Percentiles rank a stretch among this genome's conserved stretches.
Conservation (phyloP, 2,888 invertebrate genomes). For the Torymus aiolomorphi region DNA sequence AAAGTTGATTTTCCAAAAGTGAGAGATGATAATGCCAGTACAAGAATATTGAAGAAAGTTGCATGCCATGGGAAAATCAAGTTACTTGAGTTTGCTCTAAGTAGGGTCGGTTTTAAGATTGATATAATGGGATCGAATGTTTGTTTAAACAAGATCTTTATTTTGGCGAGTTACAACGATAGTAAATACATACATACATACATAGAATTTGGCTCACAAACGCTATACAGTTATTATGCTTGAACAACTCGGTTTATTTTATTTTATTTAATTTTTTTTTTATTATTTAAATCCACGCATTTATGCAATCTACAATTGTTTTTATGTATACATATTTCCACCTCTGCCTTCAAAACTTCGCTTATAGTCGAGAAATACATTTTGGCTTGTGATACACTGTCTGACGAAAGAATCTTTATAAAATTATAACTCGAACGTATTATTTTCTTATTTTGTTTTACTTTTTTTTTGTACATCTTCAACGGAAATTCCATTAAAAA, state of each 20-base stretch:
- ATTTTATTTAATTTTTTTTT: slow-evolving; percentile 22
- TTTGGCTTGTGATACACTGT: not conserved
- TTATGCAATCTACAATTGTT: slow-evolving; percentile 48
- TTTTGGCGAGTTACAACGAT: slow-evolving; percentile 59
- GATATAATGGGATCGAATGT: not conserved
- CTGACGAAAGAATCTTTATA: slow-evolving; percentile 1
- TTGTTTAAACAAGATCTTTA: slow-evolving; percentile 59
- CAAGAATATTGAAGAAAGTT: too few relatives aligned
- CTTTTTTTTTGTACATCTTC: slow-evolving; percentile 18
- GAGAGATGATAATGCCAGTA: too few relatives aligned
- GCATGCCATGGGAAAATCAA: too few relatives aligned
- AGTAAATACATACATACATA: slow-evolving; percentile 59
- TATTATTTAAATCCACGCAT: slow-evolving; percentile 32
- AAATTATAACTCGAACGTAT: slow-evolving; percentile 47
- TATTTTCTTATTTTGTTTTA: too few relatives aligned
- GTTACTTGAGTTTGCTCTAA: too few relatives aligned
- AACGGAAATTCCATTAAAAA: slow-evolving; percentile 46
- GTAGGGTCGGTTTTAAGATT: too few relatives aligned
- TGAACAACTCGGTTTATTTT: slow-evolving; percentile 52
- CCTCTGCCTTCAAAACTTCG: slow-evolving; percentile 25
- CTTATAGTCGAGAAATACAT: slow-evolving; percentile 6
- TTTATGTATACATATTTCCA: slow-evolving; percentile 33
- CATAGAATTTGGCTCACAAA: slow-evolving; percentile 57
- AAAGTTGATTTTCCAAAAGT: too few relatives aligned
- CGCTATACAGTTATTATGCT: slow-evolving; percentile 58